Evolutionary conservation across 2,888 invertebrate species (phyloP).

Genomic region (Petrolisthes manimaculis): DNA sequence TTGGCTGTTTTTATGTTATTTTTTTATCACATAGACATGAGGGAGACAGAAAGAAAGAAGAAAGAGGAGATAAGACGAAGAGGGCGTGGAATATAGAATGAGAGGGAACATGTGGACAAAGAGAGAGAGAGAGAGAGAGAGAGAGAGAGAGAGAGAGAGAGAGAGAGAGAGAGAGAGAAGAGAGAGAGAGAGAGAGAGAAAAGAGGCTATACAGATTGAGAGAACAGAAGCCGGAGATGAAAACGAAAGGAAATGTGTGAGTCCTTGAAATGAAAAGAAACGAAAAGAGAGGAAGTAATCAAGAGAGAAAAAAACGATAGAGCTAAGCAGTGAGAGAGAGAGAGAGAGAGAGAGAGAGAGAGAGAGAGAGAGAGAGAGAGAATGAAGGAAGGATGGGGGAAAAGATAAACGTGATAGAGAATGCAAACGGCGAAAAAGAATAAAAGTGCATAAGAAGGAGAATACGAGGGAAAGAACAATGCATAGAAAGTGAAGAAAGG

Average conservation of each 20-base stretch:
- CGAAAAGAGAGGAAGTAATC: neutral
- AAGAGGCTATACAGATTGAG: neutral
- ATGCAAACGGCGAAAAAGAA: neutral
- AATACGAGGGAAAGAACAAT: neutral
- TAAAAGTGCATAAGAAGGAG: neutral
- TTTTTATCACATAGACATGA: no score
- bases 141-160: neutral
- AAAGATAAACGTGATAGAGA: neutral
- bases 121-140: neutral
- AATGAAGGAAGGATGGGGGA: neutral
- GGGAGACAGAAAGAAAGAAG: no score
- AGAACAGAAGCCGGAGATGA: no score
- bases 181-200: constrained; percentile 22
- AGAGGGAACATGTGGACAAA: neutral
- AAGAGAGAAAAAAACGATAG: constrained; percentile 75
- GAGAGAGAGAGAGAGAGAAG: neutral
- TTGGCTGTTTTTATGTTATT: no score
- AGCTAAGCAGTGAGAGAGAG: neutral
- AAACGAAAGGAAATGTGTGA: no score
- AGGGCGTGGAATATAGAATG: neutral
- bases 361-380: neutral
- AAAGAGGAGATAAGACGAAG: no score
- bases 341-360: constrained; percentile 2
- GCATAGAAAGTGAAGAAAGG: neutral
- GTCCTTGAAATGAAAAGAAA: neutral